These are phyloP conservation scores for Todiramphus saurophagus DNA, from an alignment of 2,113 vertebrate genomes.

Conservation along the genomic window DNA sequence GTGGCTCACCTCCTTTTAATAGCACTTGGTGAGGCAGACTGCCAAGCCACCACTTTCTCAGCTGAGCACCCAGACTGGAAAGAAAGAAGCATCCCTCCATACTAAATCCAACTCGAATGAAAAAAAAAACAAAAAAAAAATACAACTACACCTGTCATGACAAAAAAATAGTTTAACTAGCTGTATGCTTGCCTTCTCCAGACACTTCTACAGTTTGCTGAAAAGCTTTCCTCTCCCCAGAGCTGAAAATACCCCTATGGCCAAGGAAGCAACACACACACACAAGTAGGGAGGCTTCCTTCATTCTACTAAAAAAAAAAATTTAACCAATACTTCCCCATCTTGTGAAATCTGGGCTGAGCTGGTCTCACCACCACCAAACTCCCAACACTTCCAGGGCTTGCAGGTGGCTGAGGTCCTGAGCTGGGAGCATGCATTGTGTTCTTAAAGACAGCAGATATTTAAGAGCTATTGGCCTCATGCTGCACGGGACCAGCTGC, in stretches of 20 bases:
- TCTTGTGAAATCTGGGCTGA: not conserved
- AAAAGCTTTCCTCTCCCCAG: not conserved
- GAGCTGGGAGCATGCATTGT: not conserved
- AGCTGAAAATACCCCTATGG: not conserved
- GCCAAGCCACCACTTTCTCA: not conserved
- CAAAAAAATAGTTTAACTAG: not conserved
- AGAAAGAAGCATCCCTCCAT: not conserved
- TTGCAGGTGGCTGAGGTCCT: not conserved
- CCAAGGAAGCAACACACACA: not conserved
- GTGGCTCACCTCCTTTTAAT: not conserved
- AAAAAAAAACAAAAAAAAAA: not conserved
- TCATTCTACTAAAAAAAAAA: not conserved
- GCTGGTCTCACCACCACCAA: not conserved
- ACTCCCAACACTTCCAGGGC: not conserved
- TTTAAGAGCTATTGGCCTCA: not conserved
- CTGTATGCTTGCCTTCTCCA: not conserved
- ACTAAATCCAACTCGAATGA: not conserved
- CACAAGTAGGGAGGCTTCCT: not conserved
- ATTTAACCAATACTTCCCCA: not conserved
- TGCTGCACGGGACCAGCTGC: not conserved
- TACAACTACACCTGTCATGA: not conserved
- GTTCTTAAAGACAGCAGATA: not conserved
- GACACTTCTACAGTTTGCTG: not conserved
- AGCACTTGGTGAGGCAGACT: not conserved
- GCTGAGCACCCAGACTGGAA: not conserved